These are phyloP conservation scores for Pseudomyrmex dendroicus DNA, from an alignment of 1,140 invertebrate genomes.

Conservation along the genomic window DNA sequence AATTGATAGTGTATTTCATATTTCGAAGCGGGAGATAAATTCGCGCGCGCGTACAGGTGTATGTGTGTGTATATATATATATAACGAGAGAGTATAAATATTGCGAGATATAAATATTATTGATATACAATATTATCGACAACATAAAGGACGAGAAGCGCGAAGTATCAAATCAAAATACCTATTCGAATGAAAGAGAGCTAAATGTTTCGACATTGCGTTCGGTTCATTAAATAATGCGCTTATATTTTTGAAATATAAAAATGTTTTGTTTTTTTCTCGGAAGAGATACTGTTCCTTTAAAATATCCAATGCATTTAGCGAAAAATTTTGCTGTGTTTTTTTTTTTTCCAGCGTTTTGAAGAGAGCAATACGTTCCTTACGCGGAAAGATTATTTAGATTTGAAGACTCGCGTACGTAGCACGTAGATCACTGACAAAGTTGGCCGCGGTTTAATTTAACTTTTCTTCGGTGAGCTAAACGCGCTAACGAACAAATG, in stretches of 20 bases:
- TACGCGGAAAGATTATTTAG: neutral
- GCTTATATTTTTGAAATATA: too few species aligned
- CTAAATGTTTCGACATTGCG: neutral
- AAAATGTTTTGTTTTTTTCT: too few species aligned
- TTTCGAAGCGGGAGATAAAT: slow-evolving; percentile 1
- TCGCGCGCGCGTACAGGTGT: too few species aligned
- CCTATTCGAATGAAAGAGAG: neutral
- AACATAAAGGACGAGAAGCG: neutral
- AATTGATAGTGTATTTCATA: neutral
- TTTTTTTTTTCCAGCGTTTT: neutral
- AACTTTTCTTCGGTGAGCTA: slow-evolving; percentile 49
- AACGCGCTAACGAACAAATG: slow-evolving; percentile 57
- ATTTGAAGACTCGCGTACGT: slow-evolving; percentile 12
- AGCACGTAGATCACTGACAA: neutral
- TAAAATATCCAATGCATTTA: neutral
- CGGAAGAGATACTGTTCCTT: neutral
- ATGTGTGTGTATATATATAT: neutral
- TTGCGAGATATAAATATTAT: slow-evolving; percentile 18
- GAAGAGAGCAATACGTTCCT: neutral
- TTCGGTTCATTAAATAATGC: too few species aligned
- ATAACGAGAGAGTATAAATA: neutral
- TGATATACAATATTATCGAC: slow-evolving; percentile 28
- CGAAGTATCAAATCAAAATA: neutral
- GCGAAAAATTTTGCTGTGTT: neutral
- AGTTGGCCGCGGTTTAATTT: slow-evolving; percentile 48